A percentile compares a stretch with the other conserved stretches of the same genome.
phyloP scores from a whole-genome alignment of 2,797 vertebrate genomes.

The Apogon talboti region DNA sequence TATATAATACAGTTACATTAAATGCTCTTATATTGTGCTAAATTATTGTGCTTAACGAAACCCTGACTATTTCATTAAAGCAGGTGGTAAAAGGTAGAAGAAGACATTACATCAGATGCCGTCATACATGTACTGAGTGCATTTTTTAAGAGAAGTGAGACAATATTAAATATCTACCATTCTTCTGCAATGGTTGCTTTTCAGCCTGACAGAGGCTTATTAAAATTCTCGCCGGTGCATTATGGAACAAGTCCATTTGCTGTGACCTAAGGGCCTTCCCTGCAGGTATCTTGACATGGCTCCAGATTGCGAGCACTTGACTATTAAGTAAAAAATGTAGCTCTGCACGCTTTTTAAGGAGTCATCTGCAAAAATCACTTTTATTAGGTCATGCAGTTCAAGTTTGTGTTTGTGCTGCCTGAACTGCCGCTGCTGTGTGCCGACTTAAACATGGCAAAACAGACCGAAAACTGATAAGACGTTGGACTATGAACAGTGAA shows the following conservation, averaged over 20 bases:
- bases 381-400: slow-evolving; percentile 19
- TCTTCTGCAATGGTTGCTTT: slow-evolving; percentile 17
- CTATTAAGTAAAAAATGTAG: slow-evolving; percentile 23
- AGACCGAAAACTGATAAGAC: neutral
- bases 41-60: too few relatives aligned
- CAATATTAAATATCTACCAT: neutral
- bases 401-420: slow-evolving; percentile 26
- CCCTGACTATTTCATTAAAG: too few relatives aligned
- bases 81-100: too few relatives aligned
- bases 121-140: neutral
- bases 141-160: slow-evolving; percentile 21
- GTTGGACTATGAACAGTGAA: too few relatives aligned
- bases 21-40: too few relatives aligned
- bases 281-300: slow-evolving; percentile 35
- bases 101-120: too few relatives aligned
- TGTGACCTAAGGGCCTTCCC: slow-evolving; percentile 37
- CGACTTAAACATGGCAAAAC: slow-evolving; percentile 1
- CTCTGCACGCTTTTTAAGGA: slow-evolving; percentile 16
- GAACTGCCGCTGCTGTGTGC: neutral
- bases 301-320: slow-evolving; percentile 32
- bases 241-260: slow-evolving; percentile 35
- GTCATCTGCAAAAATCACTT: slow-evolving; percentile 20
- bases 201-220: slow-evolving; percentile 31
- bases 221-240: slow-evolving; percentile 31
- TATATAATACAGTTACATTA: neutral